A percentile compares a stretch with the other conserved stretches of the same genome.
phyloP scores from a whole-genome alignment of 1,140 invertebrate genomes.

The Eciton burchellii region DNA sequence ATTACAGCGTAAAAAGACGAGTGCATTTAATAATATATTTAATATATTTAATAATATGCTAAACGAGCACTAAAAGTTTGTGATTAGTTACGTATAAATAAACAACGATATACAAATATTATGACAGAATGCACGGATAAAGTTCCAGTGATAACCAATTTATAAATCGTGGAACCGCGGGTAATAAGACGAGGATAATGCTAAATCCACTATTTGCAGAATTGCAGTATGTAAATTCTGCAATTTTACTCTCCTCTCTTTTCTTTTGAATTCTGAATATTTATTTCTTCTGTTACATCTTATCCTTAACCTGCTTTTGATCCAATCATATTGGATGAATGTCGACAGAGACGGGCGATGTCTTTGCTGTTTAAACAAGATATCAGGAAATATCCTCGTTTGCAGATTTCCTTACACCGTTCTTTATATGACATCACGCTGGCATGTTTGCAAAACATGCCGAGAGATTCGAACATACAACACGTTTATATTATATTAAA shows the following conservation, averaged over 20 bases:
- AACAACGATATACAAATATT: too few relatives aligned
- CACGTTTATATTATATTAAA: neutral
- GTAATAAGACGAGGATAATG: too few relatives aligned
- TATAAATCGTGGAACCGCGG: too few relatives aligned
- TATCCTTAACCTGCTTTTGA: constrained; percentile 7
- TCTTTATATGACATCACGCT: neutral
- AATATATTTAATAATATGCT: neutral
- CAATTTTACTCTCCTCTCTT: neutral
- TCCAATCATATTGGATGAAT: constrained; percentile 36
- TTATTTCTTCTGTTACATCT: neutral
- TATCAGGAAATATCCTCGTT: constrained; percentile 2
- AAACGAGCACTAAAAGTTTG: too few relatives aligned
- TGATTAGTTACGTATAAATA: too few relatives aligned
- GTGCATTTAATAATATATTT: too few relatives aligned
- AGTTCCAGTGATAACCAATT: too few relatives aligned
- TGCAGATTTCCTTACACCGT: constrained; percentile 38
- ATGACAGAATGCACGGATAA: too few relatives aligned
- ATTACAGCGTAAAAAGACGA: too few relatives aligned
- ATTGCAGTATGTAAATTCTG: neutral
- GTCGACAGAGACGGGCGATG: neutral
- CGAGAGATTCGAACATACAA: neutral
- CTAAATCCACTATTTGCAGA: neutral
- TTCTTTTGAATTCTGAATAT: neutral
- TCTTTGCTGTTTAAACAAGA: constrained; percentile 44
- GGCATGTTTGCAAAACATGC: constrained; percentile 12